Conservation (phyloP, 2,888 invertebrate species). For the Seira sanloemensis region DNA sequence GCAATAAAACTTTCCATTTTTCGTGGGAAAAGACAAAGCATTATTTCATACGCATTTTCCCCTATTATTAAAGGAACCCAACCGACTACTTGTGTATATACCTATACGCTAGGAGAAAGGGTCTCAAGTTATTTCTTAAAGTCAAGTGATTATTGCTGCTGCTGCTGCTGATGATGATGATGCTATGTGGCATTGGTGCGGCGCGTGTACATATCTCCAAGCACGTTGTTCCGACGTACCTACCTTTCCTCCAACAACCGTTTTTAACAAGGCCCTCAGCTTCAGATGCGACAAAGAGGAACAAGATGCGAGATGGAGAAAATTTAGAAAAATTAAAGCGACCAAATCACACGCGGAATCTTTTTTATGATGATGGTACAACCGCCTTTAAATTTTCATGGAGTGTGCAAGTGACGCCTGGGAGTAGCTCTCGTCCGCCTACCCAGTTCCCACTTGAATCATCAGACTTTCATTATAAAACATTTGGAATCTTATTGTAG, state of each 20-base stretch:
- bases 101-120: slow-evolving; percentile 20
- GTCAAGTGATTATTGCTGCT: background rate
- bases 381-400: slow-evolving; percentile 41
- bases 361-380: slow-evolving; percentile 32
- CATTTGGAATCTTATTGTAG: no score
- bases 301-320: no score
- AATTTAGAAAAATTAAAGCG: slow-evolving; percentile 44
- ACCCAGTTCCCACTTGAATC: no score
- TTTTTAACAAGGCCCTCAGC: no score
- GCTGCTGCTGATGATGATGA: background rate
- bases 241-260: no score
- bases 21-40: background rate
- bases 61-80: background rate
- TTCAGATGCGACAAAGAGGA: no score
- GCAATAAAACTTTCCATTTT: slow-evolving; percentile 38
- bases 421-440: no score
- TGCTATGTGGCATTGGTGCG: background rate
- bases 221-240: no score
- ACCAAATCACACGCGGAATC: slow-evolving; percentile 40
- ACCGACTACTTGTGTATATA: no score
- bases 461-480: no score
- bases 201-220: background rate
- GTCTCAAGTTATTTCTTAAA: background rate
- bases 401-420: background rate
- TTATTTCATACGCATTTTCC: background rate